Base-by-base conservation (phyloP, 2,797 vertebrate species). In the Alosa sapidissima region DNA sequence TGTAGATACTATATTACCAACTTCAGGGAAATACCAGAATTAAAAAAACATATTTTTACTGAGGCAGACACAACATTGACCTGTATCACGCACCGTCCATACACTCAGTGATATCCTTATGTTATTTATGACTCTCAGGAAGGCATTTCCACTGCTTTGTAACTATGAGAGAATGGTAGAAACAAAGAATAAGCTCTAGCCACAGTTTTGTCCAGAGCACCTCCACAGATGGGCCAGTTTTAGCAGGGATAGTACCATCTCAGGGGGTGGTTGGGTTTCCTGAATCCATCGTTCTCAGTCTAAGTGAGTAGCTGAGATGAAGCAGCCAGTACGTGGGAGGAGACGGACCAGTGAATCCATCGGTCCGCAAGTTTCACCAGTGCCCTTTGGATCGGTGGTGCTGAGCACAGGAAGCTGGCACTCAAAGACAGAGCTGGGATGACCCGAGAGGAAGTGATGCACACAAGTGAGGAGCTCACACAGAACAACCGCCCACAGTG, bases 251-350 rank as follows among this genome's bases (percentile, higher is more conserved):
- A 1, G 41, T 4, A 41, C 41, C 41, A 4, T 41, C 41, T 41
- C 41, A 41, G 41, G 4, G 41, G 41, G 41, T 41, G 41, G 75
- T 19, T 52, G 88, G 84, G 72, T 90, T 87, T 85, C 88, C 88
- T 87, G 81, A 81, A 82, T 86, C 82, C 51, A 82, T 62, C 60
- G 83, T 90, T 33, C 9, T 11, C 9, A 13, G 24, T 65, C 68
- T 45, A 81, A 86, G 84, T 85, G 84, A 86, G 52, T 58, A 90
- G 51, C 60, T 36, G 81, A 83, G 65, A 62, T 82, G 24, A 65
- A n/a, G 82, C 81, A 83, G 78, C 55, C 62, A 49, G 36, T 28
- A 9, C 54, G 47, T 81, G 7, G 62, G 24, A 45, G 86, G 87
- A 75, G 68, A 5, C 21, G 68, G 13, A 16, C 33, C 13, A 6